Percentiles rank a stretch among this genome's conserved stretches.
Conservation (phyloP, 2,797 vertebrate species). For the Lindbergichthys nudifrons region DNA sequence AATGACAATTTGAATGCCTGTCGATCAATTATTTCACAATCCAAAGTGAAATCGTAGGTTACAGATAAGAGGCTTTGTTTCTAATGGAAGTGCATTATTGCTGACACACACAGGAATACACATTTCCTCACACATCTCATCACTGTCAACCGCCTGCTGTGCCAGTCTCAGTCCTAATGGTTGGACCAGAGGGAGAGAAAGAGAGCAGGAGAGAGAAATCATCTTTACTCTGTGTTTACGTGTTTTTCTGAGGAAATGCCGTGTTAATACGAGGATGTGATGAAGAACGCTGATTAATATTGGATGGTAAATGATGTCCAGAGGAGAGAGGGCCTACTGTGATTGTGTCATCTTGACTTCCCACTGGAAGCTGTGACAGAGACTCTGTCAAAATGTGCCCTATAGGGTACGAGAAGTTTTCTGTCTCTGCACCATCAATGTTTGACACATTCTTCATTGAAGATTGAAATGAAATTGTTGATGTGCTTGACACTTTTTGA, state of each 20-base stretch:
- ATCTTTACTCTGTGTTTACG: conserved; percentile 14
- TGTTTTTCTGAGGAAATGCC: conserved; percentile 25
- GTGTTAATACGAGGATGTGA: conserved; percentile 41
- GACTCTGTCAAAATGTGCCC: conserved; percentile 43
- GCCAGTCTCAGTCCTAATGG: conserved; percentile 46
- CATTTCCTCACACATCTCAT: conserved; percentile 61
- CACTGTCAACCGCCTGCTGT: conserved; percentile 67
- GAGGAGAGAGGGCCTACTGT: conserved; percentile 55
- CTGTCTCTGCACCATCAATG: conserved; percentile 43
- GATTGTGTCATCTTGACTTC: conserved; percentile 50
- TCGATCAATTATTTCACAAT: conserved; percentile 26
- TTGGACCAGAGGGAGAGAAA: conserved; percentile 39
- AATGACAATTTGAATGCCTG: not conserved
- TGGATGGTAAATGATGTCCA: conserved; percentile 49
- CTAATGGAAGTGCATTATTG: conserved; percentile 39
- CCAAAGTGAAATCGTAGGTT: conserved; percentile 32
- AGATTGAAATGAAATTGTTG: conserved; percentile 24
- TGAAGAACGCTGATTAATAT: conserved; percentile 19
- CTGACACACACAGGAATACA: conserved; percentile 50
- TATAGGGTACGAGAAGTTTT: conserved; percentile 22
- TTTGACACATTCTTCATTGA: conserved; percentile 47
- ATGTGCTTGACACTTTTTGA: conserved; percentile 15
- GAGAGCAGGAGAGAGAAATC: conserved; percentile 28
- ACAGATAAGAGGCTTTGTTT: conserved; percentile 37
- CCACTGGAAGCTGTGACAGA: conserved; percentile 57